Conservation (phyloP, 2,113 vertebrate genomes). For the Colinus virginianus region DNA sequence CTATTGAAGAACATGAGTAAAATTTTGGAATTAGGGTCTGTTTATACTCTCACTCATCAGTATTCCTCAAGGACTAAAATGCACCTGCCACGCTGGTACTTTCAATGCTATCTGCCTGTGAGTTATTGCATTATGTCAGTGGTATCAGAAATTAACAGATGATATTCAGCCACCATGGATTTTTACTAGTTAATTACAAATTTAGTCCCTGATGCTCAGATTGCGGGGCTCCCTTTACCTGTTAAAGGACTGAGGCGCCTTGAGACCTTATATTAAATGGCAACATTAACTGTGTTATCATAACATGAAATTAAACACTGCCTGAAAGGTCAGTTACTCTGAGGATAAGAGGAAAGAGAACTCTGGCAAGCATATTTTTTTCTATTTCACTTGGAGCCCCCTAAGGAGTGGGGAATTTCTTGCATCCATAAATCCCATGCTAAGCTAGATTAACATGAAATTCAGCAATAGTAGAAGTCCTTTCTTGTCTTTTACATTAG, state of each 20-base stretch:
- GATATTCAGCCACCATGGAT: neutral
- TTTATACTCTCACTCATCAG: neutral
- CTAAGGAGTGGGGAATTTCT: neutral
- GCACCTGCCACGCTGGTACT: fast-evolving
- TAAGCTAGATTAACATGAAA: neutral
- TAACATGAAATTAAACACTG: neutral
- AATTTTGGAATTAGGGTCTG: neutral
- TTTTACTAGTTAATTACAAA: neutral
- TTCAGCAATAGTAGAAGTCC: neutral
- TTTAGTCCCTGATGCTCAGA: neutral
- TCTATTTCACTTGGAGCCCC: neutral
- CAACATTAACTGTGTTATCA: neutral
- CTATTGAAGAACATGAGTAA: neutral
- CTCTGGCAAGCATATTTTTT: neutral
- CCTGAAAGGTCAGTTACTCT: neutral
- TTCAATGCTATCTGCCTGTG: neutral
- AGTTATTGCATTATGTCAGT: neutral
- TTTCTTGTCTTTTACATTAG: neutral
- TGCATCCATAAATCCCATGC: neutral
- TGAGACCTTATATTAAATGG: neutral
- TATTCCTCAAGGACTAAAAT: neutral
- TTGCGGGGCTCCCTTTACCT: neutral
- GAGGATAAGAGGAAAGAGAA: neutral
- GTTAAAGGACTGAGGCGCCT: neutral
- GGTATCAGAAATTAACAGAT: neutral